Percentiles rank a stretch among this genome's conserved stretches.
phyloP scores from a whole-genome alignment of 2,888 invertebrate species.

The Drosophila niveifrons region DNA sequence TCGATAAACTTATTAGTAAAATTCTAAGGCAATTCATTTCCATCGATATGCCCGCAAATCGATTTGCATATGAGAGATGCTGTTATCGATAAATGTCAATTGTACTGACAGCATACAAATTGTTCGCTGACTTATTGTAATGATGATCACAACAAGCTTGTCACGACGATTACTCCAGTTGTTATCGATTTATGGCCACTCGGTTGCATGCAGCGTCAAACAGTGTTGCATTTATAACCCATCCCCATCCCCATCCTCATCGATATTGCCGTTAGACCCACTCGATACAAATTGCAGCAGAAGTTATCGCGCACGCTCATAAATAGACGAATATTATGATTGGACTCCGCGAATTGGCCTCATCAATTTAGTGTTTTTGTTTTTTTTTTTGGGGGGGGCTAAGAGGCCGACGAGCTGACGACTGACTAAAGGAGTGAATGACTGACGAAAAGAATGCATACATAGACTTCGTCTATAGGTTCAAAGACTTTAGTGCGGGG shows the following conservation, averaged over 20 bases:
- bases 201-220: background rate
- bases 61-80: background rate
- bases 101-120: background rate
- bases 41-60: background rate
- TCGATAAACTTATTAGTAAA: too few relatives aligned
- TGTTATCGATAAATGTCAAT: constrained; percentile 6
- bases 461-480: background rate
- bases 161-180: background rate
- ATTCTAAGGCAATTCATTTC: too few relatives aligned
- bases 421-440: too few relatives aligned
- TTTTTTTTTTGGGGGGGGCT: too few relatives aligned
- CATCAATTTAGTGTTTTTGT: background rate
- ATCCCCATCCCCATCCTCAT: too few relatives aligned
- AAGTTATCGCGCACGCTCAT: background rate
- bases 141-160: constrained; percentile 5
- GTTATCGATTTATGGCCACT: background rate
- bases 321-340: background rate
- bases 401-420: too few relatives aligned
- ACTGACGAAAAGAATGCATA: too few relatives aligned
- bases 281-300: background rate
- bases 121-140: background rate
- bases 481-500: constrained; percentile 41
- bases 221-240: background rate
- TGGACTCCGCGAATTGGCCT: background rate
- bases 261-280: background rate